Conservation (phyloP, 2,888 invertebrate species). For the Erynnis tages region DNA sequence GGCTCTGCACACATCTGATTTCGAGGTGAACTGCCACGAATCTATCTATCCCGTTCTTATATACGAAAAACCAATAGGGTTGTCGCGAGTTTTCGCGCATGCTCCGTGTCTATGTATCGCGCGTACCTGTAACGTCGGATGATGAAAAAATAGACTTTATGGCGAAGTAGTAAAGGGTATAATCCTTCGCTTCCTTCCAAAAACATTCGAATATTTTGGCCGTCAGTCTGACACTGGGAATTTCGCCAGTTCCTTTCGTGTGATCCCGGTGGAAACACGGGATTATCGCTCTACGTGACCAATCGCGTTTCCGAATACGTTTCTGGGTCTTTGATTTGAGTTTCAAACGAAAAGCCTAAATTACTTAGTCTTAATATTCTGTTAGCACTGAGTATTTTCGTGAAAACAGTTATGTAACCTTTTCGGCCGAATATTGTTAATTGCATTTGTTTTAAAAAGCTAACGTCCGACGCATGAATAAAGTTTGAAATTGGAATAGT, state of each 20-base stretch:
- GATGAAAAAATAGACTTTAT: slow-evolving; percentile 45
- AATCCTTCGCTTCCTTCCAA: slow-evolving; percentile 17
- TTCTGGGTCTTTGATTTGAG: not conserved
- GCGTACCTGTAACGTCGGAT: slow-evolving; percentile 39
- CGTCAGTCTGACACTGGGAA: slow-evolving; percentile 6
- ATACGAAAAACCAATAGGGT: slow-evolving; percentile 16
- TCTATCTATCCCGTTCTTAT: slow-evolving; percentile 41
- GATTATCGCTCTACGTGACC: slow-evolving; percentile 25
- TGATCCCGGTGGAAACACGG: slow-evolving; percentile 38
- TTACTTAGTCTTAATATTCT: too few relatives aligned
- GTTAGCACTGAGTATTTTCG: not conserved
- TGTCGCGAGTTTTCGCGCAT: slow-evolving; percentile 52
- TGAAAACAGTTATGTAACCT: slow-evolving; percentile 16
- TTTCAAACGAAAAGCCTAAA: too few relatives aligned
- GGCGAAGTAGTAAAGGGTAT: slow-evolving; percentile 35
- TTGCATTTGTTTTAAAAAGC: not conserved
- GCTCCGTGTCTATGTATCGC: slow-evolving; percentile 42
- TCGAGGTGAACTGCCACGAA: slow-evolving; percentile 33
- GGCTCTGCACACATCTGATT: slow-evolving; percentile 9
- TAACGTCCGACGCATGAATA: not conserved
- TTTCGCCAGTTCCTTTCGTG: slow-evolving; percentile 51
- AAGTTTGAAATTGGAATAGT: slow-evolving; percentile 7
- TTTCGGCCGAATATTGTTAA: not conserved
- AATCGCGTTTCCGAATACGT: slow-evolving; percentile 4
- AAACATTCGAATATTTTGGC: slow-evolving; percentile 11